phyloP scores from a whole-genome alignment of 2,888 invertebrate genomes.

The Sarcophaga carnaria region DNA sequence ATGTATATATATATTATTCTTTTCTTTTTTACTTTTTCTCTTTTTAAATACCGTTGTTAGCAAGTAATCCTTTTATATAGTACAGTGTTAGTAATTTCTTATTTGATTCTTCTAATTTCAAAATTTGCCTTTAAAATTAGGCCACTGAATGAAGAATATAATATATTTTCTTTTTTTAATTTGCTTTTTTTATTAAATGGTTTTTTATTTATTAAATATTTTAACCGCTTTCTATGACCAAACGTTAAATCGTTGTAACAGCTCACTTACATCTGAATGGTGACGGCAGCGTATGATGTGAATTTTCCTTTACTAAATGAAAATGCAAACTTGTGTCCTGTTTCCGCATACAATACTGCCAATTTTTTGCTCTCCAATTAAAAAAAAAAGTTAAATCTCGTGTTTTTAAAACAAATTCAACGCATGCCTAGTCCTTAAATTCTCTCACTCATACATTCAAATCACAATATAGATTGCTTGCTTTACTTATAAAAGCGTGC shows the following conservation, averaged over 20 bases:
- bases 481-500: constrained; percentile 58
- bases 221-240: constrained; percentile 67
- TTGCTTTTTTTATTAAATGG: constrained; percentile 21
- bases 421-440: constrained; percentile 39
- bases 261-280: constrained; percentile 77
- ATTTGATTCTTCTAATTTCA: constrained; percentile 56
- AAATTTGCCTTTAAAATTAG: constrained; percentile 53
- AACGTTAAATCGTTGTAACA: constrained; percentile 78
- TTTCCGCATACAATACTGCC: constrained; percentile 64
- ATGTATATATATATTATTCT: neutral
- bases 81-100: constrained; percentile 38
- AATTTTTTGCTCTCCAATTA: constrained; percentile 52
- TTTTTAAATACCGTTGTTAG: constrained; percentile 48
- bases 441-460: constrained; percentile 6
- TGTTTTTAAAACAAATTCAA: constrained; percentile 44
- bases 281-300: constrained; percentile 61
- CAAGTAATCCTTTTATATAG: constrained; percentile 29
- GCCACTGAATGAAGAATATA: constrained; percentile 21
- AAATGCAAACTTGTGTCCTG: constrained; percentile 69
- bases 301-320: constrained; percentile 55
- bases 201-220: constrained; percentile 42
- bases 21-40: constrained; percentile 7
- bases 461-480: constrained; percentile 37
- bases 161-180: constrained; percentile 43
- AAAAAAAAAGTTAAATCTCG: constrained; percentile 42